phyloP scores from a whole-genome alignment of 1,140 invertebrate genomes.

The Pemphigus obesinymphae region DNA sequence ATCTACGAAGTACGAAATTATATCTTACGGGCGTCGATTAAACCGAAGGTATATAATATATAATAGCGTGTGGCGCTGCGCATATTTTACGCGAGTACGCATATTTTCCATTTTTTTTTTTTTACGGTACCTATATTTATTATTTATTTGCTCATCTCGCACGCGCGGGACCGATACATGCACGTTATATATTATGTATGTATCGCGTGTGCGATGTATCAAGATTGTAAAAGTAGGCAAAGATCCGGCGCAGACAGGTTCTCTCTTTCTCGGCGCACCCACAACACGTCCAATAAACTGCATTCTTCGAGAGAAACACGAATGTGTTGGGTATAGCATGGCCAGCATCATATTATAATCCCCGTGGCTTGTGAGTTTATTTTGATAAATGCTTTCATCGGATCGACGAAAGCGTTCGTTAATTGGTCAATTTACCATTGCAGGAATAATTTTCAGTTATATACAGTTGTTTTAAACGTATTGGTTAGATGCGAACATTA shows the following conservation, averaged over 20 bases:
- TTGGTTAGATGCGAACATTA: background rate
- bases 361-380: background rate
- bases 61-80: too few species aligned
- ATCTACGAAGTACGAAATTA: too few species aligned
- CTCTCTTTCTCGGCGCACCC: conserved; percentile 27
- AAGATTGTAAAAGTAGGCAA: conserved; percentile 33
- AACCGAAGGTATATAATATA: too few species aligned
- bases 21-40: too few species aligned
- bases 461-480: background rate
- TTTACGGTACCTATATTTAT: background rate
- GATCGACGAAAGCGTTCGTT: background rate
- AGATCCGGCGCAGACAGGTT: conserved; percentile 22
- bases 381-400: conserved; percentile 22
- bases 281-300: conserved; percentile 28
- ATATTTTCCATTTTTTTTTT: background rate
- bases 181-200: background rate
- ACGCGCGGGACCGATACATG: background rate
- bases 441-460: background rate
- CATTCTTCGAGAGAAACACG: conserved; percentile 30
- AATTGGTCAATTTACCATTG: background rate
- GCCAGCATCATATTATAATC: background rate
- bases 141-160: background rate
- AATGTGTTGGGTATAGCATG: background rate
- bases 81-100: background rate
- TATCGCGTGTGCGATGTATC: background rate